phyloP scores from a whole-genome alignment of 2,797 vertebrate genomes.

The Phataginus tricuspis region DNA sequence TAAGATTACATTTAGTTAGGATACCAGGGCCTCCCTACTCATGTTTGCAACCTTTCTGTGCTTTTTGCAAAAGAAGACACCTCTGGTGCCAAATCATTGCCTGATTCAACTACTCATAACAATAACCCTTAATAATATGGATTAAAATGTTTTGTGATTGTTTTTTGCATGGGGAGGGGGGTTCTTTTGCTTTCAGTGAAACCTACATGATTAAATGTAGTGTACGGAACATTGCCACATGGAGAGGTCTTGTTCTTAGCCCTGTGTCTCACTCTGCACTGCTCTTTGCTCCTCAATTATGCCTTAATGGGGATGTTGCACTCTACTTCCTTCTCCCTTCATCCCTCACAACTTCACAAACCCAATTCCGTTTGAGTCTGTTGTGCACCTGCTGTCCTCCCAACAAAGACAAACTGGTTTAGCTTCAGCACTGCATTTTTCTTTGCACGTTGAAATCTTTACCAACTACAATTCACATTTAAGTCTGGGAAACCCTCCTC shows the following conservation, averaged over 20 bases:
- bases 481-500: neutral
- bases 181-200: neutral
- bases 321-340: neutral
- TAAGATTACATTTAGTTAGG: constrained; percentile 7
- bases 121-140: neutral
- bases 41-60: neutral
- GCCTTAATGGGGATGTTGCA: fast-evolving
- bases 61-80: neutral
- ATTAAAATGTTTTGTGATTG: neutral
- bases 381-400: neutral
- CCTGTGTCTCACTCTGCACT: fast-evolving
- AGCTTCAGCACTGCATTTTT: neutral
- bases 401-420: neutral
- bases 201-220: neutral
- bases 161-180: neutral
- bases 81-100: neutral
- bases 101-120: neutral
- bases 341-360: neutral
- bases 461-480: neutral
- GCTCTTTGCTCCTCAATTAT: neutral
- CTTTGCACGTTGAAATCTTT: neutral
- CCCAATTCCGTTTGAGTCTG: neutral
- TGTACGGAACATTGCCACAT: neutral
- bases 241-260: neutral
- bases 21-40: neutral